Evolutionary conservation across 2,797 vertebrate genomes (phyloP), one percentile per base, ranked within the genome.

Genomic region (Meda fulgida): DNA sequence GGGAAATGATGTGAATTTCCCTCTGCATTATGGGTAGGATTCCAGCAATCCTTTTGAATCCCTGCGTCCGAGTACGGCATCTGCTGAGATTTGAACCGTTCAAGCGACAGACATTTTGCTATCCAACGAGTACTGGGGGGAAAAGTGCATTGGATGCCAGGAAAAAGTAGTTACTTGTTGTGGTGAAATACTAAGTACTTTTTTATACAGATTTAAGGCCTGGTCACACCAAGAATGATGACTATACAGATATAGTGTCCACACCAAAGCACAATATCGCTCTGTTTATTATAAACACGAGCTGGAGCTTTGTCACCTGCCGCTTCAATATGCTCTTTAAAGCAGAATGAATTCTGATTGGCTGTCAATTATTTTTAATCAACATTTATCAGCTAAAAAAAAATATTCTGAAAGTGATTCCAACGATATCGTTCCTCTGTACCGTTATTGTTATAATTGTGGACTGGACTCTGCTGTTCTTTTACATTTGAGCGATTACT

Each of bases 21-120:
- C 19, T n/a, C 53, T 1, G 38, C 81, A 73, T 83, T 65, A 75
- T 67, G 31, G 71, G 46, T 48, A 29, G 23, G 23, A 66, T 83
- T 6, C 21, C 23, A 75, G 10, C 31, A 63, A 31, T 67, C 46
- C 9, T 21, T 77, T 29, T 36, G 40, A 79, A 79, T 65, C 58
- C 58, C 18, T 48, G 77, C 7, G 36, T 79, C n/a, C 60, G 4
- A 19, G 13, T 60, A 40, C 14, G 5, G 36, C 75, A 60, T 77
- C 34, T 60, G 75, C 53, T 60, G 34, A 38, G 53, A 77, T 77
- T 40, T 60, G 3, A 77, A n/a, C 31, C 8, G 23, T 55, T 51
- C 48, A n/a, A 36, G 16, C 31, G 2, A 8, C 18, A 31, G 7
- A 60, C 53, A 26, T 14, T 38, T 38, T n/a, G 23, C 14, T 58